Conservation (phyloP, 2,888 invertebrate genomes). For the Dorcus parallelipipedus region DNA sequence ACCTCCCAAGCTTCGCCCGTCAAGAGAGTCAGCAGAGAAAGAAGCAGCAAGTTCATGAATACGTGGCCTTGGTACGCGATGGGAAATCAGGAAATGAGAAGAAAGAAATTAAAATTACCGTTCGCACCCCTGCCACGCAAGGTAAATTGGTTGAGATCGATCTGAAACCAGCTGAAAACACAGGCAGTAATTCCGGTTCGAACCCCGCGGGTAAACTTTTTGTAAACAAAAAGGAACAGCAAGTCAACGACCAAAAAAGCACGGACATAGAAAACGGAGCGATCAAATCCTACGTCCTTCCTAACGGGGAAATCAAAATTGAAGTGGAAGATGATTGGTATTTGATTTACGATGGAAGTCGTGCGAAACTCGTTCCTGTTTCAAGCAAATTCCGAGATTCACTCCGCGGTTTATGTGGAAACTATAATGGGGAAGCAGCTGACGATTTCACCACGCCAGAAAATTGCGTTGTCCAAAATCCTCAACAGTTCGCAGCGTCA, state of each 20-base stretch:
- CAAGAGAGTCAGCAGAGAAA: slow-evolving; percentile 34
- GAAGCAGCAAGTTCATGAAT: slow-evolving; percentile 25
- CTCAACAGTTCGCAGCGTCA: slow-evolving; percentile 55
- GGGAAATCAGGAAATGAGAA: slow-evolving; percentile 38
- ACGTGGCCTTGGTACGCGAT: slow-evolving; percentile 48
- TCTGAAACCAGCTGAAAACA: slow-evolving; percentile 33
- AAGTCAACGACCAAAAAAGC: slow-evolving; percentile 36
- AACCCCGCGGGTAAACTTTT: slow-evolving; percentile 24
- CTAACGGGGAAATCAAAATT: slow-evolving; percentile 56
- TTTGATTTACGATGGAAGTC: slow-evolving; percentile 58
- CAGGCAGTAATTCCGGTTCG: slow-evolving; percentile 4
- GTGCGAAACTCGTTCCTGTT: slow-evolving; percentile 46
- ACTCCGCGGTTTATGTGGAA: slow-evolving; percentile 65
- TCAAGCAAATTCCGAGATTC: slow-evolving; percentile 52
- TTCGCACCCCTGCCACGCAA: slow-evolving; percentile 38
- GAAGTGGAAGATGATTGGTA: slow-evolving; percentile 53
- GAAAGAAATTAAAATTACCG: slow-evolving; percentile 50
- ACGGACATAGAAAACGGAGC: slow-evolving; percentile 41
- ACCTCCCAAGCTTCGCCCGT: slow-evolving; percentile 41
- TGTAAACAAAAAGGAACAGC: slow-evolving; percentile 42
- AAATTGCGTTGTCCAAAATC: slow-evolving; percentile 54
- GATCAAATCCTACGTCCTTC: slow-evolving; percentile 47
- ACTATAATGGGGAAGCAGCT: slow-evolving; percentile 56
- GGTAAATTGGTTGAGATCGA: slow-evolving; percentile 45
- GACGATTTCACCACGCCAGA: slow-evolving; percentile 61